A percentile compares a stretch with the other conserved stretches of the same genome.
Conservation (phyloP, 2,113 vertebrate species). For the Eidolon helvum region DNA sequence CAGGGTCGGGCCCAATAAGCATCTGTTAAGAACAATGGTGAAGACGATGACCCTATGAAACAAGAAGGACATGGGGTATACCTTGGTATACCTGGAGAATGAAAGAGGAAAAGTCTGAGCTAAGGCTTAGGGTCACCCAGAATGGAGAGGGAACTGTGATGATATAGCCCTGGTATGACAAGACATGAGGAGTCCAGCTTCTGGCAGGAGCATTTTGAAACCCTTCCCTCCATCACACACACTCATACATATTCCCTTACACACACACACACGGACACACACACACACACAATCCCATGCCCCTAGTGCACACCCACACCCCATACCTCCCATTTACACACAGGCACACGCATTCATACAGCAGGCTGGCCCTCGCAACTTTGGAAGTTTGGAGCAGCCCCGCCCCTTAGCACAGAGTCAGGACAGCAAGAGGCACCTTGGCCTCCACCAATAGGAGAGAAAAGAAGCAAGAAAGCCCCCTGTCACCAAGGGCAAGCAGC, state of each 20-base stretch:
- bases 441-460: neutral
- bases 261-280: no score
- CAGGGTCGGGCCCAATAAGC: neutral
- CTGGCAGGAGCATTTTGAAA: neutral
- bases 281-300: neutral
- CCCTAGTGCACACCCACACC: neutral
- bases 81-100: neutral
- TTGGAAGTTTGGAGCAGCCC: neutral
- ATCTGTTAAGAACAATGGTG: neutral
- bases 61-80: neutral
- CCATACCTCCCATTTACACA: neutral
- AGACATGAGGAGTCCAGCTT: neutral
- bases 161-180: no score
- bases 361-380: neutral
- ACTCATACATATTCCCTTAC: neutral
- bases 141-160: no score
- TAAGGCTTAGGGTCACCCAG: accelerated
- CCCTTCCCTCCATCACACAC: neutral
- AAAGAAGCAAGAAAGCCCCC: neutral
- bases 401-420: neutral
- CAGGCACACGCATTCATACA: neutral
- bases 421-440: neutral
- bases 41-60: neutral
- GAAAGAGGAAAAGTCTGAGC: neutral
- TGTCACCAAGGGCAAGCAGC: neutral